Conservation (phyloP, 2,113 vertebrate genomes). For the Catagonus wagneri region DNA sequence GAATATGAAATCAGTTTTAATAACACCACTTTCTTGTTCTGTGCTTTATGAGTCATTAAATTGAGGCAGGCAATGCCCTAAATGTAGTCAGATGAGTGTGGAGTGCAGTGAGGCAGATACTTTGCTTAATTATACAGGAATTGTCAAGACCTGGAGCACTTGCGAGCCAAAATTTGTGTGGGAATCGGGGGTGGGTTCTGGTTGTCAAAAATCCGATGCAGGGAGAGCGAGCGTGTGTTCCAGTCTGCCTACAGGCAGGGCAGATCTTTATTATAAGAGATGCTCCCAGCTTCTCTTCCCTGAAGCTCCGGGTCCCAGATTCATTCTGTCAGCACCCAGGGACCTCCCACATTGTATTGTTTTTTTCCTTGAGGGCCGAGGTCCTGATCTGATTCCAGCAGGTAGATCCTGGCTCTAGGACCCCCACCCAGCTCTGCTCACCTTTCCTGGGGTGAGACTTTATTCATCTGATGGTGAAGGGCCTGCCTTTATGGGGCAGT, state of each 20-base stretch:
- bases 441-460: background rate
- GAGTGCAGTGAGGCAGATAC: background rate
- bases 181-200: background rate
- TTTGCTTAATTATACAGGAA: background rate
- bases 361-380: background rate
- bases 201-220: background rate
- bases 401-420: background rate
- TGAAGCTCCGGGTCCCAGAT: background rate
- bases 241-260: background rate
- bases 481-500: background rate
- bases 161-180: background rate
- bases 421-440: background rate
- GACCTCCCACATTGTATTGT: background rate
- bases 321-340: background rate
- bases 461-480: background rate
- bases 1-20: constrained; percentile 5
- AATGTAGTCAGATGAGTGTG: background rate
- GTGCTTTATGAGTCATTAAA: background rate
- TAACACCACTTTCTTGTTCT: background rate
- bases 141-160: background rate
- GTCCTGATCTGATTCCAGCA: background rate
- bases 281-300: background rate
- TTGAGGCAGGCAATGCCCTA: background rate
- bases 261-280: background rate
- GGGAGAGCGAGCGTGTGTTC: background rate